A percentile compares a stretch with the other conserved stretches of the same genome.
phyloP scores from a whole-genome alignment of 2,113 vertebrate genomes.

The Mesembrinibis cayennensis region DNA sequence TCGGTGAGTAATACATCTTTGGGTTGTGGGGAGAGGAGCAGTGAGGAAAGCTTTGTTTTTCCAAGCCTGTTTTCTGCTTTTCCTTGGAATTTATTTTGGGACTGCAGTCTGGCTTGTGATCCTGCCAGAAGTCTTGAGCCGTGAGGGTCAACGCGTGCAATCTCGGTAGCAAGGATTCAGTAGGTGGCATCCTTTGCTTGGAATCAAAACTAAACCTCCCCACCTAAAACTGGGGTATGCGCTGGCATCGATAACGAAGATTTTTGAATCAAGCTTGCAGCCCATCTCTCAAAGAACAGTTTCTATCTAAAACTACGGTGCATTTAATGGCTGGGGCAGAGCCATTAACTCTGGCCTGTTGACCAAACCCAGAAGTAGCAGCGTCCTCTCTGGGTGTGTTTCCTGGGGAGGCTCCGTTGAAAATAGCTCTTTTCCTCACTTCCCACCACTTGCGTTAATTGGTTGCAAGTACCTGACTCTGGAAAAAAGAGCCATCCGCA shows the following conservation, averaged over 20 bases:
- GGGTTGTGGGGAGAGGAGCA: neutral
- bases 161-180: neutral
- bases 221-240: neutral
- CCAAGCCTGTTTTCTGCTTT: conserved; percentile 33
- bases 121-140: neutral
- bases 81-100: conserved; percentile 22
- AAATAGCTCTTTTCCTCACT: neutral
- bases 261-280: neutral
- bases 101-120: neutral
- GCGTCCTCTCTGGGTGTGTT: neutral
- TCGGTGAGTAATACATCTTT: neutral
- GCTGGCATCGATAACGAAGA: neutral
- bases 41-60: conserved; percentile 31
- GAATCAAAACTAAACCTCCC: neutral
- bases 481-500: neutral
- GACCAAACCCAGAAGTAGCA: neutral
- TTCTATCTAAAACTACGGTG: neutral
- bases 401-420: neutral
- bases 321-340: neutral
- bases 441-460: neutral
- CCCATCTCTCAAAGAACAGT: neutral
- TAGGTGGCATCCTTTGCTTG: conserved; percentile 52
- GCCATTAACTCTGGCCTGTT: neutral
- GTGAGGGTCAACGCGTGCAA: neutral
- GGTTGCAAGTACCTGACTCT: neutral